A percentile compares a stretch with the other conserved stretches of the same genome.
These are phyloP conservation scores for Conopomorpha cramerella DNA, from an alignment of 1,140 invertebrate species.

Conservation along the genomic window DNA sequence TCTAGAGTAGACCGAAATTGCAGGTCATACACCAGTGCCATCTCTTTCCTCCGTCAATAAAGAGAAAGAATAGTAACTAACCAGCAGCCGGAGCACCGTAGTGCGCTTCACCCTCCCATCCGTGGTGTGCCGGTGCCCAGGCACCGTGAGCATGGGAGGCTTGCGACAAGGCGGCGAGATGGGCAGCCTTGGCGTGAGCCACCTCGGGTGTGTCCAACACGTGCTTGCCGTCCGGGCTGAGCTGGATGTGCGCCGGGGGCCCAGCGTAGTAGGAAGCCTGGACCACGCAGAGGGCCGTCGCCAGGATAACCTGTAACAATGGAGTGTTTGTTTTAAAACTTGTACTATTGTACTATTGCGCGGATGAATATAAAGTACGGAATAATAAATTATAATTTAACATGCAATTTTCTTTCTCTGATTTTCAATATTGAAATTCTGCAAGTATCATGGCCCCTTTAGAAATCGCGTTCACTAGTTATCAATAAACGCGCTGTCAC, in stretches of 20 bases:
- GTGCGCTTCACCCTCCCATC: slow-evolving; percentile 28
- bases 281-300: slow-evolving; percentile 38
- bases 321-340: too few relatives aligned
- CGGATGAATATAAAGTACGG: too few relatives aligned
- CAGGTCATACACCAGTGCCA: too few relatives aligned
- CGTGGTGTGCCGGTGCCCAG: slow-evolving; percentile 31
- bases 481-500: too few relatives aligned
- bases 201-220: slow-evolving; percentile 52
- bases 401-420: too few relatives aligned
- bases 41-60: too few relatives aligned
- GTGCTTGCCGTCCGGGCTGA: slow-evolving; percentile 47
- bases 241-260: slow-evolving; percentile 39
- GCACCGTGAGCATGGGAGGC: slow-evolving; percentile 34
- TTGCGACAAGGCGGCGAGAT: slow-evolving; percentile 41
- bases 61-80: slow-evolving; percentile 8
- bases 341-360: too few relatives aligned
- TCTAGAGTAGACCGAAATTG: too few relatives aligned
- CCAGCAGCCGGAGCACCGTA: slow-evolving; percentile 49
- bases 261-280: slow-evolving; percentile 48
- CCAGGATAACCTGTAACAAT: slow-evolving; percentile 38
- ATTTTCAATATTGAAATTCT: too few relatives aligned
- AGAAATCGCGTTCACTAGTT: too few relatives aligned
- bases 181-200: slow-evolving; percentile 48
- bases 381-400: too few relatives aligned
- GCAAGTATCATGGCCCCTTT: too few relatives aligned